Conservation (phyloP, 2,797 vertebrate species). For the Girardinus metallicus region DNA sequence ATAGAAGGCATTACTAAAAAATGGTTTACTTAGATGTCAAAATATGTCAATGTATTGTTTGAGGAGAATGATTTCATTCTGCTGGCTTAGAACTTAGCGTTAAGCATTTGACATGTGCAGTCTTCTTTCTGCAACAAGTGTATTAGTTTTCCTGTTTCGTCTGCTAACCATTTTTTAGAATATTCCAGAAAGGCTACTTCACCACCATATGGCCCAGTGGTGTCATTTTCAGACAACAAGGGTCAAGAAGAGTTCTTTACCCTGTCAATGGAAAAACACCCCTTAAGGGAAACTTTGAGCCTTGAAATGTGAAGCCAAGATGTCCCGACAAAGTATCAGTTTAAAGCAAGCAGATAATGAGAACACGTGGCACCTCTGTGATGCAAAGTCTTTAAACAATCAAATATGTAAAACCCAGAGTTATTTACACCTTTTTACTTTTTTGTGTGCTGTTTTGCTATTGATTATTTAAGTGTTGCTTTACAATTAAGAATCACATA, state of each 20-base stretch:
- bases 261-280: slow-evolving; percentile 9
- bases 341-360: neutral
- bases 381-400: neutral
- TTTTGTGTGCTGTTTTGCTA: neutral
- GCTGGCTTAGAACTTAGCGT: neutral
- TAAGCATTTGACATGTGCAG: neutral
- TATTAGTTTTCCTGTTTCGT: neutral
- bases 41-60: neutral
- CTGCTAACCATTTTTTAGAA: neutral
- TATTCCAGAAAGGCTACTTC: neutral
- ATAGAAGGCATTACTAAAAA: neutral
- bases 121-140: neutral
- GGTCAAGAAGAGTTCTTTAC: neutral
- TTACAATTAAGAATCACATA: neutral
- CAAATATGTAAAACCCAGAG: neutral
- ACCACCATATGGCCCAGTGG: neutral
- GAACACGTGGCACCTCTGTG: neutral
- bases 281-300: neutral
- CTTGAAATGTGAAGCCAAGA: slow-evolving; percentile 7
- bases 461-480: neutral
- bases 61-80: neutral
- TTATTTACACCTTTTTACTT: neutral
- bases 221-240: neutral
- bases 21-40: neutral
- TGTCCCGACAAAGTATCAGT: neutral